Evolutionary conservation across 2,888 invertebrate genomes (phyloP).

Genomic region (Sycophila texana): DNA sequence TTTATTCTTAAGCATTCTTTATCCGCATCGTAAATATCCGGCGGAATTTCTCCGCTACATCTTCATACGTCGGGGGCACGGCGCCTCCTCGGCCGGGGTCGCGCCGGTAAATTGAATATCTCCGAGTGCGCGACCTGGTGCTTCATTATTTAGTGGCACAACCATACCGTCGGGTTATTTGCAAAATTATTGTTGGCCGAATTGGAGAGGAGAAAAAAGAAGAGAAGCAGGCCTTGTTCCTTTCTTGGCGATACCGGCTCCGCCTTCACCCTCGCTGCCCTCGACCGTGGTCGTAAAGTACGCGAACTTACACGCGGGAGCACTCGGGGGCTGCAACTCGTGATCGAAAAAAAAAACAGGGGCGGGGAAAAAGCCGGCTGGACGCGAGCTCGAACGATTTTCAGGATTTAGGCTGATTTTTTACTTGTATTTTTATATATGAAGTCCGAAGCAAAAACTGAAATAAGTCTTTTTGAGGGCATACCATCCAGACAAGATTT

Average conservation of each 20-base stretch:
- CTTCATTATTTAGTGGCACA: constrained; percentile 71
- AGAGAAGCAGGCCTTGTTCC: neutral
- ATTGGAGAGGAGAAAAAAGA: constrained; percentile 61
- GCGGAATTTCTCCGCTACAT: constrained; percentile 4
- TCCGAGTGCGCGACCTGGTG: constrained; percentile 64
- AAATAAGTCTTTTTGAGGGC: no score
- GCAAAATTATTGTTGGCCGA: constrained; percentile 71
- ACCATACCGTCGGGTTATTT: constrained; percentile 65
- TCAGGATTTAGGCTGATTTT: constrained; percentile 47
- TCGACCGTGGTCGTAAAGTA: constrained; percentile 66
- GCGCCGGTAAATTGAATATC: constrained; percentile 67
- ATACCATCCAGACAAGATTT: no score
- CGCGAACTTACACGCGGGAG: constrained; percentile 60
- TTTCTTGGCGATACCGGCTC: constrained; percentile 1
- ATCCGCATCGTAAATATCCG: constrained; percentile 38
- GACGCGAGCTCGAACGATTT: constrained; percentile 38
- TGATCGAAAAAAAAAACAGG: constrained; percentile 46
- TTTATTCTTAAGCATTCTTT: constrained; percentile 28
- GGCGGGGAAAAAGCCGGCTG: constrained; percentile 14
- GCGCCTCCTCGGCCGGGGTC: neutral
- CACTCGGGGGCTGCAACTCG: constrained; percentile 56
- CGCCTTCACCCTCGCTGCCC: constrained; percentile 56
- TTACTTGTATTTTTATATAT: no score
- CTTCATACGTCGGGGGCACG: neutral
- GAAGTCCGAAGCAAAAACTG: no score